Evolutionary conservation across 2,888 invertebrate genomes (phyloP).

Genomic region (Chaetoderma sp.): DNA sequence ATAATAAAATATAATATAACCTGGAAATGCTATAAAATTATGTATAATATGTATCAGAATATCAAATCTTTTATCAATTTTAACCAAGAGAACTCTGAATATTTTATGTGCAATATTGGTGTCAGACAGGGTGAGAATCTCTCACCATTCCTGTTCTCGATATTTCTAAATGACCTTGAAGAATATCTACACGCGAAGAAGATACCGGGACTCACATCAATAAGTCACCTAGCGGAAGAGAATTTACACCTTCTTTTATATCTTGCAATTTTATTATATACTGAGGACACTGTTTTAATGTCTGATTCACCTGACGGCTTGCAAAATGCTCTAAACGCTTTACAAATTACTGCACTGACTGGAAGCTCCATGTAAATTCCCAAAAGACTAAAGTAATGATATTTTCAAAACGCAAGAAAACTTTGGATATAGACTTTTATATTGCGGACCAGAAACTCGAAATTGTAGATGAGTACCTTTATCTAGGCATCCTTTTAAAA

Average conservation of each 20-base stretch:
- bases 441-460: conserved; percentile 7
- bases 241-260: background rate
- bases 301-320: conserved; percentile 2
- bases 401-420: conserved; percentile 9
- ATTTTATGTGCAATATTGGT: background rate
- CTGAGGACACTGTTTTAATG: conserved; percentile 5
- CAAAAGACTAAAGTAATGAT: conserved; percentile 16
- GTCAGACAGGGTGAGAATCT: background rate
- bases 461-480: conserved; percentile 14
- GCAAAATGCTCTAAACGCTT: conserved; percentile 4
- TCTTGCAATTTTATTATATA: conserved; percentile 6
- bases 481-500: conserved; percentile 19
- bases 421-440: conserved; percentile 6
- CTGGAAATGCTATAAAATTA: no score
- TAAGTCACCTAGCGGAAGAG: background rate
- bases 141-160: background rate
- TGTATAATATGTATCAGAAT: no score
- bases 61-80: no score
- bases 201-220: background rate
- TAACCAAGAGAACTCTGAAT: no score
- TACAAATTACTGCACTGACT: conserved; percentile 7
- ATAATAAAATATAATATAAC: no score
- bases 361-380: conserved; percentile 9
- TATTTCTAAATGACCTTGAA: conserved; percentile 2
- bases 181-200: background rate